These are phyloP conservation scores for Volucella inflata DNA, from an alignment of 2,888 invertebrate genomes.

Conservation along the genomic window DNA sequence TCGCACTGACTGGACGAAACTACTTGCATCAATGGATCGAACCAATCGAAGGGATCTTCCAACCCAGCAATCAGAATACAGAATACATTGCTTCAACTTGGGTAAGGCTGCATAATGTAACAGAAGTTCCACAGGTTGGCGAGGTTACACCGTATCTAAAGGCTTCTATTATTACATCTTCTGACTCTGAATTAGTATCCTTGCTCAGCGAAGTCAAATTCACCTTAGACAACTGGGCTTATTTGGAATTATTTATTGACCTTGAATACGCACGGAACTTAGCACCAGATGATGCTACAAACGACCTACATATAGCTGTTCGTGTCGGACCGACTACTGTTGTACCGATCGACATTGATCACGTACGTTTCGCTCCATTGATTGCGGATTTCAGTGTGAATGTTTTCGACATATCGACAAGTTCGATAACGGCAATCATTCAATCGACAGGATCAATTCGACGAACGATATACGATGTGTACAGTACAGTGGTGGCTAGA, in stretches of 20 bases:
- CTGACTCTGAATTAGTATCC: background rate
- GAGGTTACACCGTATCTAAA: slow-evolving; percentile 21
- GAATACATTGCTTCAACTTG: slow-evolving; percentile 44
- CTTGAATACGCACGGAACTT: background rate
- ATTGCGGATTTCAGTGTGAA: slow-evolving; percentile 30
- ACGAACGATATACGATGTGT: slow-evolving; percentile 20
- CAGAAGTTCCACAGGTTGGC: slow-evolving; percentile 14
- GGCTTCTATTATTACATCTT: background rate
- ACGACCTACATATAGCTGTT: slow-evolving; percentile 25
- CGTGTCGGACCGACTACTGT: slow-evolving; percentile 17
- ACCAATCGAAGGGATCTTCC: slow-evolving; percentile 38
- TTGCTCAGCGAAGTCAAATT: slow-evolving; percentile 42
- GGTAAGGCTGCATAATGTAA: slow-evolving; percentile 32
- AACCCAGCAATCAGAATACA: slow-evolving; percentile 16
- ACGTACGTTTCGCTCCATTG: slow-evolving; percentile 50
- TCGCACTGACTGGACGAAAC: slow-evolving; percentile 43
- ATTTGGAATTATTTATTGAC: slow-evolving; percentile 38
- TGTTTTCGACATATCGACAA: slow-evolving; percentile 9
- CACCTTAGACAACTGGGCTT: slow-evolving; percentile 36
- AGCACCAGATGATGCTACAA: background rate
- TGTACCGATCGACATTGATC: slow-evolving; percentile 34
- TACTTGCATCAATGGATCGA: slow-evolving; percentile 15
- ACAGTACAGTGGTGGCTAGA: slow-evolving; percentile 6
- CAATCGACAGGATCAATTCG: slow-evolving; percentile 18
- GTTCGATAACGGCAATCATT: slow-evolving; percentile 28